Evolutionary conservation across 2,888 invertebrate species (phyloP).

Genomic region (Lochmaea crataegi): DNA sequence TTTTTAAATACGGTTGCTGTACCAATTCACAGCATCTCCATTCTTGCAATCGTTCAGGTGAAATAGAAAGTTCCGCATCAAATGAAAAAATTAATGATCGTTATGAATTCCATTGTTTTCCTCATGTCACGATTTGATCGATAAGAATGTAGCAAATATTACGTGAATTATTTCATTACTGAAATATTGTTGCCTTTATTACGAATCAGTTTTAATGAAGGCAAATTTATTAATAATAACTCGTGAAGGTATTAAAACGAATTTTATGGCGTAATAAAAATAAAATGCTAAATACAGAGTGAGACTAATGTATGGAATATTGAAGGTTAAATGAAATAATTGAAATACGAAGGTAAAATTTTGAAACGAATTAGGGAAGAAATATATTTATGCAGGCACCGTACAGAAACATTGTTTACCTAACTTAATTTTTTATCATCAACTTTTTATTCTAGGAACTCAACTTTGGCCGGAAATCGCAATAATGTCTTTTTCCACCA

Average conservation of each 20-base stretch:
- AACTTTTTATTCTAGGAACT: too few species aligned
- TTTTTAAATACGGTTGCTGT: neutral
- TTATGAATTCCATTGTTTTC: conserved; percentile 15
- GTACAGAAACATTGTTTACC: too few species aligned
- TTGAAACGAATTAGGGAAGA: too few species aligned
- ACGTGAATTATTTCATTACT: conserved; percentile 2
- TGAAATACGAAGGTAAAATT: too few species aligned
- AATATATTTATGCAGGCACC: too few species aligned
- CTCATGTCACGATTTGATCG: conserved; percentile 9
- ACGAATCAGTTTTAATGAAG: neutral
- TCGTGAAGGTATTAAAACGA: neutral
- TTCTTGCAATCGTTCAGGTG: neutral
- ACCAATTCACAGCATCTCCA: conserved; percentile 19
- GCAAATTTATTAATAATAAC: neutral
- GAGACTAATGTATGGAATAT: neutral
- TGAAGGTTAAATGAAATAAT: neutral
- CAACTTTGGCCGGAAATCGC: too few species aligned
- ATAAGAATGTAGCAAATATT: conserved; percentile 6
- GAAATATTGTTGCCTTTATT: conserved; percentile 5
- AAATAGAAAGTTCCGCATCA: conserved; percentile 27
- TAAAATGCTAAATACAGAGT: neutral
- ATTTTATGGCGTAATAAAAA: neutral
- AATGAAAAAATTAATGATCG: conserved; percentile 5
- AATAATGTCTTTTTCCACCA: too few species aligned
- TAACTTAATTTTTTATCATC: too few species aligned